A percentile compares a stretch with the other conserved stretches of the same genome.
Evolutionary conservation across 2,888 invertebrate species (phyloP).

Genomic region (Netelia fuscicornis): DNA sequence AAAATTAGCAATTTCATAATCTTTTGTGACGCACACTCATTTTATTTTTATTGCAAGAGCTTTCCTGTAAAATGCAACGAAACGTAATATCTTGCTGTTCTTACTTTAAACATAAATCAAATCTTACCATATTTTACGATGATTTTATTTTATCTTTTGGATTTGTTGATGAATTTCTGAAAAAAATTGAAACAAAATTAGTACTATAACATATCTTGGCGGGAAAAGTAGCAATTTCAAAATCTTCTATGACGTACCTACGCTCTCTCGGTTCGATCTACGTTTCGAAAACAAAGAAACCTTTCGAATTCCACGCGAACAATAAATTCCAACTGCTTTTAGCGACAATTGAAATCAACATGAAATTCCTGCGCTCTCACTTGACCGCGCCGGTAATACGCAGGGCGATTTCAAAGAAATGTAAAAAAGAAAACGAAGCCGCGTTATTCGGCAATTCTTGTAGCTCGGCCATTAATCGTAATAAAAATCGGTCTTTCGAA

Average conservation of each 20-base stretch:
- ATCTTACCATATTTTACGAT: no score
- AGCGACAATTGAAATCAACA: slow-evolving; percentile 13
- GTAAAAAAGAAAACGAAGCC: slow-evolving; percentile 30
- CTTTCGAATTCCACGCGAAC: not conserved
- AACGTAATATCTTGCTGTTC: no score
- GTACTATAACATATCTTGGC: no score
- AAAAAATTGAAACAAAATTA: not conserved
- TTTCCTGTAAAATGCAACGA: no score
- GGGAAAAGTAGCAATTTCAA: no score
- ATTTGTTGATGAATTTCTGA: not conserved
- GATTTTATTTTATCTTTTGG: no score
- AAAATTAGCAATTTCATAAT: no score
- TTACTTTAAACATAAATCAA: no score
- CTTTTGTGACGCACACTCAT: no score
- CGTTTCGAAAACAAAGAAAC: not conserved
- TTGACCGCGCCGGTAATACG: slow-evolving; percentile 24
- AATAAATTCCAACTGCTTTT: not conserved
- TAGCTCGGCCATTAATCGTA: slow-evolving; percentile 1
- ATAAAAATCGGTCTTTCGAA: slow-evolving; percentile 14
- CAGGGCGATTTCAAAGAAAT: not conserved
- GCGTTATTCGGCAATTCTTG: not conserved
- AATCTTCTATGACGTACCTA: not conserved
- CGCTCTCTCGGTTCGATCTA: not conserved
- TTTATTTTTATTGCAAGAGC: no score
- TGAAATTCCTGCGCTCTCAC: slow-evolving; percentile 20